A percentile compares a stretch with the other conserved stretches of the same genome.
Evolutionary conservation across 2,113 vertebrate genomes (phyloP).

Genomic region (Falco punctatus): DNA sequence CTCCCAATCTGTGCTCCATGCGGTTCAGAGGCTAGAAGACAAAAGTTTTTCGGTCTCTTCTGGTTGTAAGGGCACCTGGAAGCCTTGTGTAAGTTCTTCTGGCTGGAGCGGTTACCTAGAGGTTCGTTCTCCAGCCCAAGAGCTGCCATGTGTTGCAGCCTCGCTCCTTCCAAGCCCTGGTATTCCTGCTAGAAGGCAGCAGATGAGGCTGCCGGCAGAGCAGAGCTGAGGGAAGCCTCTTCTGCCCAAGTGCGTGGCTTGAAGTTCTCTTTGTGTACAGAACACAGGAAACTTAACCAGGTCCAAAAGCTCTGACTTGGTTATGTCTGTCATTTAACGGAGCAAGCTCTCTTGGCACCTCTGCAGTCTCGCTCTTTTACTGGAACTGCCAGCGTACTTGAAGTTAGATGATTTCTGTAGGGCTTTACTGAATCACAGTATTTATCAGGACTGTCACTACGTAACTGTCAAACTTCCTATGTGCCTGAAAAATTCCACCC

Average conservation of each 20-base stretch:
- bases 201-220: not conserved
- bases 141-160: not conserved
- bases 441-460: constrained; percentile 21
- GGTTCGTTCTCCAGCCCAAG: not conserved
- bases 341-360: not conserved
- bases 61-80: not conserved
- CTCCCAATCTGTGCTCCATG: not conserved
- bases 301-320: not conserved
- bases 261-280: not conserved
- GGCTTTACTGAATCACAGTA: not conserved
- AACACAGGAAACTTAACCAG: not conserved
- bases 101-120: not conserved
- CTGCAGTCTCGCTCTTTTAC: not conserved
- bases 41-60: not conserved
- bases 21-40: not conserved
- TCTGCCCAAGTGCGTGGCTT: not conserved
- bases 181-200: not conserved
- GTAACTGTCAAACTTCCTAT: not conserved
- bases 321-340: not conserved
- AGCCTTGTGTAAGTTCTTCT: not conserved
- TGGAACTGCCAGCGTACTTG: not conserved
- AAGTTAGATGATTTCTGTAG: not conserved
- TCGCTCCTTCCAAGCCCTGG: not conserved
- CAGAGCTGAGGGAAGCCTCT: not conserved
- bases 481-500: constrained; percentile 5